phyloP scores from a whole-genome alignment of 2,797 vertebrate genomes.

The Scolopax bukidnonensis region DNA sequence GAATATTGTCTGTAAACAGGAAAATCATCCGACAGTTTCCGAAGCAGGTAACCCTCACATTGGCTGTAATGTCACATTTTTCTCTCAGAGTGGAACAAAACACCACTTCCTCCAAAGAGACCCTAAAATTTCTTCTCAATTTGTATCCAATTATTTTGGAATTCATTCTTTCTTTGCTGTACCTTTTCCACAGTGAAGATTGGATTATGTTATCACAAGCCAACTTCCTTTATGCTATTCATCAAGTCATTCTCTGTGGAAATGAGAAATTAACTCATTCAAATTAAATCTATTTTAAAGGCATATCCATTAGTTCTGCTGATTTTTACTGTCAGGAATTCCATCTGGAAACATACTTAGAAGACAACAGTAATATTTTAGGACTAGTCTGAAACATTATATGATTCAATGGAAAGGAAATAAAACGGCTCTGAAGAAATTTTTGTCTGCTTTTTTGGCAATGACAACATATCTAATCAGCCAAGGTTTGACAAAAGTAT shows the following conservation, averaged over 20 bases:
- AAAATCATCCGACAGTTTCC: background rate
- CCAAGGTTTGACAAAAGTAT: constrained; percentile 24
- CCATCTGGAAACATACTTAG: constrained; percentile 47
- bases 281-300: constrained; percentile 33
- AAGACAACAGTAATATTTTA: constrained; percentile 27
- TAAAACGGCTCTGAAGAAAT: constrained; percentile 20
- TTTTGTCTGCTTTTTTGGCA: constrained; percentile 16
- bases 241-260: background rate
- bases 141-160: background rate
- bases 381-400: background rate
- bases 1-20: background rate
- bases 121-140: background rate
- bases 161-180: background rate
- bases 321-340: constrained; percentile 33
- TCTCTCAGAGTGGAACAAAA: background rate
- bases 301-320: background rate
- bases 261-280: constrained; percentile 28
- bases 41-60: background rate
- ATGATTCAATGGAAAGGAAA: constrained; percentile 26
- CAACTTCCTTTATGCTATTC: background rate
- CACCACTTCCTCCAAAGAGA: background rate
- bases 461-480: background rate
- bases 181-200: background rate
- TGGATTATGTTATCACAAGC: background rate
- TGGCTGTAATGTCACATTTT: background rate